phyloP scores from a whole-genome alignment of 1,140 invertebrate genomes.

The Drosophila dunni region DNA sequence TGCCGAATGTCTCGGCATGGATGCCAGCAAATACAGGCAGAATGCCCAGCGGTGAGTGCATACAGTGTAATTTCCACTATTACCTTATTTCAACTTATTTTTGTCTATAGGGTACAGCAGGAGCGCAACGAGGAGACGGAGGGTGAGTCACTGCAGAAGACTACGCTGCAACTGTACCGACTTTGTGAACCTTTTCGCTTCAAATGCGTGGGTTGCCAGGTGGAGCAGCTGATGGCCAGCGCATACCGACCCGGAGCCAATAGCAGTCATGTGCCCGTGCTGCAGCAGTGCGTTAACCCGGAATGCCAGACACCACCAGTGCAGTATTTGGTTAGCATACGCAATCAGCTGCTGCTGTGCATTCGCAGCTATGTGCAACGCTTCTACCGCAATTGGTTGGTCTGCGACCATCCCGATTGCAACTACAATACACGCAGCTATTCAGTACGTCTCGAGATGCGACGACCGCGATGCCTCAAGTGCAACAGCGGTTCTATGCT shows the following conservation, averaged over 20 bases:
- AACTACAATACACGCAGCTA: conserved; percentile 88
- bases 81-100: background rate
- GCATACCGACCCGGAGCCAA: conserved; percentile 85
- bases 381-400: conserved; percentile 92
- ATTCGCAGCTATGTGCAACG: conserved; percentile 89
- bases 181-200: conserved; percentile 91
- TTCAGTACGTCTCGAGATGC: conserved; percentile 81
- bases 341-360: conserved; percentile 89
- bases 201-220: conserved; percentile 87
- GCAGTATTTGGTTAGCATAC: conserved; percentile 88
- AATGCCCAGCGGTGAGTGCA: conserved; percentile 64
- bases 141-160: conserved; percentile 84
- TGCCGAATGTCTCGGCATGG: conserved; percentile 94
- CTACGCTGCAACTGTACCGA: conserved; percentile 90
- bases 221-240: conserved; percentile 86
- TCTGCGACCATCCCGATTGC: conserved; percentile 96
- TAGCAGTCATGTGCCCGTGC: conserved; percentile 85
- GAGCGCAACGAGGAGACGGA: conserved; percentile 67
- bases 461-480: conserved; percentile 90
- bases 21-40: conserved; percentile 85
- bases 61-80: background rate
- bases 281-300: conserved; percentile 89
- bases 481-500: conserved; percentile 91
- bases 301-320: conserved; percentile 88
- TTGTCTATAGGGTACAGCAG: conserved; percentile 37